phyloP scores from a whole-genome alignment of 2,113 vertebrate genomes.

The Helogale parvula region DNA sequence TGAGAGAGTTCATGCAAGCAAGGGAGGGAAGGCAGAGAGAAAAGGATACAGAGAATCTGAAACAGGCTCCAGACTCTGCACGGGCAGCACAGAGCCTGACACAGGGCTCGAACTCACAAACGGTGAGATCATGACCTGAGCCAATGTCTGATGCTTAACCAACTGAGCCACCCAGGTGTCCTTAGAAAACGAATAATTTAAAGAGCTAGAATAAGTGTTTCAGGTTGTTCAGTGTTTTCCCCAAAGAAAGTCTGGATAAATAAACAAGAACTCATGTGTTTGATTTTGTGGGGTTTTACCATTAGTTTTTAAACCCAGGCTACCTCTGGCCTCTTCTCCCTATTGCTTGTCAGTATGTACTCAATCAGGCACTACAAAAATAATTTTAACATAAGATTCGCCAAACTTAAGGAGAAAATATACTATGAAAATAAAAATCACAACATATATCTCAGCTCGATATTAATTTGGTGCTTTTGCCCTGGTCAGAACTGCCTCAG shows the following conservation, averaged over 20 bases:
- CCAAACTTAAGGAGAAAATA: neutral
- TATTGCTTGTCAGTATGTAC: neutral
- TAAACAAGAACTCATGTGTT: neutral
- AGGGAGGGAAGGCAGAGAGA: too few relatives aligned
- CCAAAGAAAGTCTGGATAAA: neutral
- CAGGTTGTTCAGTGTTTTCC: neutral
- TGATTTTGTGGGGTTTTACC: neutral
- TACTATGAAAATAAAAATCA: conserved; percentile 18
- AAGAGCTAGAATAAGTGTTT: neutral
- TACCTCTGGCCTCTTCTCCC: neutral
- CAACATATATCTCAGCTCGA: neutral
- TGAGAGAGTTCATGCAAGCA: too few relatives aligned
- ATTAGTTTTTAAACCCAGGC: neutral
- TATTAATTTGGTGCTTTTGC: neutral
- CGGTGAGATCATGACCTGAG: too few relatives aligned
- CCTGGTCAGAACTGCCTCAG: neutral
- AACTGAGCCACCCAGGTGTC: too few relatives aligned
- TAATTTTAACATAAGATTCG: neutral
- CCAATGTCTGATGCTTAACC: too few relatives aligned
- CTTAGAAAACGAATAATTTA: neutral
- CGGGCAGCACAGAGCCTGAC: too few relatives aligned
- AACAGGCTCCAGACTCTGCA: too few relatives aligned
- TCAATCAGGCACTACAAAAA: neutral
- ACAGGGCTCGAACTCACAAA: too few relatives aligned
- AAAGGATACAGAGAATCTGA: too few relatives aligned